Conservation (phyloP, 2,888 invertebrate genomes). For the Icerya purchasi region DNA sequence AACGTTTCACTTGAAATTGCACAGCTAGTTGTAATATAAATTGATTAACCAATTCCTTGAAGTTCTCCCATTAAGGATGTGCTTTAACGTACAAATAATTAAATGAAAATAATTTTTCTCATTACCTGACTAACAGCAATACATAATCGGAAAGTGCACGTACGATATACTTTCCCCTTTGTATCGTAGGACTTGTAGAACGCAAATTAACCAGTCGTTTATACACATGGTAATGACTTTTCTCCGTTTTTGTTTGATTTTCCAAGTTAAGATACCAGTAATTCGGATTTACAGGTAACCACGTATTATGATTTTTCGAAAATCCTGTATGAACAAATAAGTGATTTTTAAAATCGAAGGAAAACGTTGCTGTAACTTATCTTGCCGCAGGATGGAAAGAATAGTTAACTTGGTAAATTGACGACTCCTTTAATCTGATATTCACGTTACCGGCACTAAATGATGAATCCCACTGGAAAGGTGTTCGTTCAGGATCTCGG, state of each 20-base stretch:
- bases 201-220: slow-evolving; percentile 34
- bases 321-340: no score
- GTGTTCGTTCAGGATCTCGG: slow-evolving; percentile 43
- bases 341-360: no score
- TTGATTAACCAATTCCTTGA: no score
- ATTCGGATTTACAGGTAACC: slow-evolving; percentile 44
- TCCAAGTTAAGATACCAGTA: slow-evolving; percentile 35
- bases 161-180: slow-evolving; percentile 7
- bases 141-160: no score
- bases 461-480: slow-evolving; percentile 39
- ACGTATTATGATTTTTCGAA: slow-evolving; percentile 32
- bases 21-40: no score
- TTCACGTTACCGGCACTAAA: slow-evolving; percentile 35
- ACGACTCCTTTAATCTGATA: slow-evolving; percentile 21
- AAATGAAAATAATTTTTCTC: not conserved
- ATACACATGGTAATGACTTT: slow-evolving; percentile 37
- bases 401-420: not conserved
- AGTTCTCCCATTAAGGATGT: no score
- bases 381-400: no score
- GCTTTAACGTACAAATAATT: not conserved
- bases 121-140: no score
- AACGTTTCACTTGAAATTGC: no score
- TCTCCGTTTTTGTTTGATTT: slow-evolving; percentile 28
- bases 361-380: no score
- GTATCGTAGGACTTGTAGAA: slow-evolving; percentile 28